Base-by-base conservation (phyloP, 2,888 invertebrate genomes). In the Heliconius charithonia region DNA sequence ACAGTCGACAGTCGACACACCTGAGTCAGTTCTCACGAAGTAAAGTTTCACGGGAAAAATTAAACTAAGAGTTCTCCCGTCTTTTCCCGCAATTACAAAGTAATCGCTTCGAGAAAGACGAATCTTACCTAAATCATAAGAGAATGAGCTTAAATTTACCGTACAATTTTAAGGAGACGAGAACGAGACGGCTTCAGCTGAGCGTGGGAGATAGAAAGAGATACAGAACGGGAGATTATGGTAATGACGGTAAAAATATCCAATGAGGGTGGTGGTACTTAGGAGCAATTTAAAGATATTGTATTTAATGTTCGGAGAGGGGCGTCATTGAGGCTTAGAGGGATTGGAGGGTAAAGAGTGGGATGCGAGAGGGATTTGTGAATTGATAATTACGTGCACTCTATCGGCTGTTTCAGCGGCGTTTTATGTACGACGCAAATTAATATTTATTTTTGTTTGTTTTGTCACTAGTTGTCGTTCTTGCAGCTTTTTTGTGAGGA, bases 211-310 rank as follows among this genome's bases (percentile, higher is more conserved):
- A 77, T 79, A 41, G 88, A 92, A 80, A 82, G 89, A 86, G 90
- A 92, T 85, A 84, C 86, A 83, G 81, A 82, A 80, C 80, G 81
- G 83, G 86, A 90, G 94, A 92, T 94, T 94, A 94, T 94, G 93
- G 88, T 91, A 92, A 93, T 94, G 91, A 92, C 89, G 88, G 91
- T 91, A 93, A 93, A 93, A 93, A 92, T 92, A 89, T 87, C 87
- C 89, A 89, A 91, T 92, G 92, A 93, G 93, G 92, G 93, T 90
- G 92, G 91, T 85, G 85, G 90, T 93, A 90, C 93, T 93, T 94
- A 93, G 90, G 89, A 92, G 90, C 93, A 93, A 94, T 94, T 94
- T 93, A 90, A 91, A 93, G 93, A 93, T 93, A 94, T 92, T 93
- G 93, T 93, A 93, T 93, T 94, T 94, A 94, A 94, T 92, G 93